Evolutionary conservation across 2,888 invertebrate species (phyloP), one percentile per base, ranked within the genome.

Genomic region (Pollenia amentaria): DNA sequence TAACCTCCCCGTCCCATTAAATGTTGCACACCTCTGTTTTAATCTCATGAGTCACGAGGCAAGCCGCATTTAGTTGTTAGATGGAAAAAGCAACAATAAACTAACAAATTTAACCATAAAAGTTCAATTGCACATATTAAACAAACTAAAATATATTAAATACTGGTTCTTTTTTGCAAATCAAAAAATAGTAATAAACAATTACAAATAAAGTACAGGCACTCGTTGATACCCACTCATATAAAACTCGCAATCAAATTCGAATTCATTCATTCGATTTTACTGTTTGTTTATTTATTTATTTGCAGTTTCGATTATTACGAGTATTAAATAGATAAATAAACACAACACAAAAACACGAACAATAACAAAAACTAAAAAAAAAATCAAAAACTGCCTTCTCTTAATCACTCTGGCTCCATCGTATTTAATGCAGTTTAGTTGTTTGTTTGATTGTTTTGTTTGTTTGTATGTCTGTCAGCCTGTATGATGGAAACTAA

Each of bases 401-500:
- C 70, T 77, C 65, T 67, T 29, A 78, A 73, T 84, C 73, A 69
- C 44, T 62, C 38, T 60, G 73, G 67, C 84, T 73, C 42, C 84
- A 69, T 16, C 29, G 67, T 29, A n/a, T 70, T n/a, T 44, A 82
- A 60, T 51, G 38, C 69, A 62, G 18, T 53, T 29, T 0, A 44
- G 69, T 69, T 38, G 18, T n/a, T 48, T 62, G 38, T 12, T 29
- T 42, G 51, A 69, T 29, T 69, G 38, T 46, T 55, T 57, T 69
- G 38, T 46, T 55, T 57, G 80, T 21, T 21, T 62, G 69, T 7
- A 8, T 62, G 44, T 18, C 57, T 29, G 67, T 75, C 60, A 51
- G 53, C 18, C 38, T n/a, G 64, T 60, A 57, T 85, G 80, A 85
- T 65, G 81, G 76, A 76, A 80, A 76, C 76, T 85, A 85, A 85